A percentile compares a stretch with the other conserved stretches of the same genome.
Conservation (phyloP, 1,140 invertebrate genomes). For the Glossosoma conforme region DNA sequence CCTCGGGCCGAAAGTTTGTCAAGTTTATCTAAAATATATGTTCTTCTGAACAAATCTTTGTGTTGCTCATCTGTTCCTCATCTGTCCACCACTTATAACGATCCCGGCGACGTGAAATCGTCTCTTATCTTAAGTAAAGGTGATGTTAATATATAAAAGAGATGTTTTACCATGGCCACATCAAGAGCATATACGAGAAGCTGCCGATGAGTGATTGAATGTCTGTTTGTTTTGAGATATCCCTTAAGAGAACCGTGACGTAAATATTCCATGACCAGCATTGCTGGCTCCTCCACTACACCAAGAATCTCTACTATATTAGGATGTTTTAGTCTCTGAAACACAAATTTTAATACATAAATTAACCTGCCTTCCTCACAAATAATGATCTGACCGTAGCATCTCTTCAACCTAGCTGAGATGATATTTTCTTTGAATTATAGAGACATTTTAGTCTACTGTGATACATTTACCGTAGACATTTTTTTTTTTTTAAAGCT, state of each 20-base stretch:
- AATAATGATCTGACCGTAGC: no score
- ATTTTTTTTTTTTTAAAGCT: no score
- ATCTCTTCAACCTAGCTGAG: no score
- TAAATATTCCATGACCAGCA: slow-evolving; percentile 85
- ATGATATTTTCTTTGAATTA: no score
- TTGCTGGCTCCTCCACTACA: slow-evolving; percentile 69
- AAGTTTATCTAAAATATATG: no score
- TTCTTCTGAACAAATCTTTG: no score
- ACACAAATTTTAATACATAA: slow-evolving; percentile 26
- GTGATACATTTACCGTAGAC: neutral
- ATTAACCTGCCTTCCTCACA: neutral
- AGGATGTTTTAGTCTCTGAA: slow-evolving; percentile 68
- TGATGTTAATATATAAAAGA: slow-evolving; percentile 1
- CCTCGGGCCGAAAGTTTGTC: no score
- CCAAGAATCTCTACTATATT: slow-evolving; percentile 86
- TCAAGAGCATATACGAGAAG: slow-evolving; percentile 72
- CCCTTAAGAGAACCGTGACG: slow-evolving; percentile 73
- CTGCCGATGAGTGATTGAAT: slow-evolving; percentile 50
- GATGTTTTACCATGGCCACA: slow-evolving; percentile 60
- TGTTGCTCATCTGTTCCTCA: no score
- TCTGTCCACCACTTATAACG: no score
- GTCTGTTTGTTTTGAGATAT: slow-evolving; percentile 68
- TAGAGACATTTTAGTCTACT: slow-evolving; percentile 3
- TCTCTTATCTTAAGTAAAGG: slow-evolving; percentile 6
- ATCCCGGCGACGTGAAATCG: no score